Conservation (phyloP, 2,113 vertebrate genomes). For the Tautogolabrus adspersus region DNA sequence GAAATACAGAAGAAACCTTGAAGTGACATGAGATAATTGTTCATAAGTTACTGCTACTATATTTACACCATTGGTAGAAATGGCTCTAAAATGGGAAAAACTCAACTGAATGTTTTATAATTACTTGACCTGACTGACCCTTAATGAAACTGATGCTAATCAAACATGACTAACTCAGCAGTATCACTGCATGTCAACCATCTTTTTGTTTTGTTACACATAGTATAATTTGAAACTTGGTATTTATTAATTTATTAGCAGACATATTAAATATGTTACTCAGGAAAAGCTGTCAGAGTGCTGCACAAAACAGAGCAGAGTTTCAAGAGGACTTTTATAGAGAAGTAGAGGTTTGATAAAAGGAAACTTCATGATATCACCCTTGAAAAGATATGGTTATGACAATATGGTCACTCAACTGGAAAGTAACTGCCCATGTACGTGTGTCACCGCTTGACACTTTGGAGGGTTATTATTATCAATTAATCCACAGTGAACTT, state of each 20-base stretch:
- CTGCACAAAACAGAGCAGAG: neutral
- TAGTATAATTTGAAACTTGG: constrained; percentile 18
- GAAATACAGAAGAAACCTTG: too few relatives aligned
- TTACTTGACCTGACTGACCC: constrained; percentile 7
- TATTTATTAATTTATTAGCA: constrained; percentile 1
- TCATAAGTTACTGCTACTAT: too few relatives aligned
- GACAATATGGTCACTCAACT: too few relatives aligned
- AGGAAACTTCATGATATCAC: too few relatives aligned
- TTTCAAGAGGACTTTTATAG: too few relatives aligned
- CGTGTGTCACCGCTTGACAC: too few relatives aligned
- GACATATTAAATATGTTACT: neutral
- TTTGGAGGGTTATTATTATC: too few relatives aligned
- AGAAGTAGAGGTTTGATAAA: too few relatives aligned
- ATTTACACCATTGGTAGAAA: neutral
- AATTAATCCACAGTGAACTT: too few relatives aligned
- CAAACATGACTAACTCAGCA: neutral
- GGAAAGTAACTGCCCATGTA: too few relatives aligned
- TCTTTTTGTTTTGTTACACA: neutral
- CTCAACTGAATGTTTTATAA: neutral
- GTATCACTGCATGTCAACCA: constrained; percentile 9
- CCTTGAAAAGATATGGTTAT: too few relatives aligned
- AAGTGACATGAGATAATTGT: too few relatives aligned
- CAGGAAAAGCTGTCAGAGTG: neutral
- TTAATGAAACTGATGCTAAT: neutral
- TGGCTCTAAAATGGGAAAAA: neutral